phyloP scores from a whole-genome alignment of 2,888 invertebrate genomes.

The Griposia aprilina region DNA sequence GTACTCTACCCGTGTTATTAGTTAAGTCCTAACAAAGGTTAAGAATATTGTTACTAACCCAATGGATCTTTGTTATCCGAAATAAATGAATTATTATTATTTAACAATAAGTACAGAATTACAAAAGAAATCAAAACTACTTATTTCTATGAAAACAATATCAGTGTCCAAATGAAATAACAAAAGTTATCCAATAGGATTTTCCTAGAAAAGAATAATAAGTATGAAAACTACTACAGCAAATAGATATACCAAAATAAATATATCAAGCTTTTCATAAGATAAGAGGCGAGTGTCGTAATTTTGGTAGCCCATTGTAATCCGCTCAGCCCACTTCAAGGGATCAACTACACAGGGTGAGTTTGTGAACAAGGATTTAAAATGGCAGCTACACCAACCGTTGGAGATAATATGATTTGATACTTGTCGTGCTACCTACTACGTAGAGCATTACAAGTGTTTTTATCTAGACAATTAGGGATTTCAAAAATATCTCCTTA shows the following conservation, averaged over 20 bases:
- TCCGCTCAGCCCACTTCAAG: conserved; percentile 44
- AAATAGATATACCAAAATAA: not conserved
- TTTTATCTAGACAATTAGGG: too few species aligned
- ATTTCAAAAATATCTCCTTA: too few species aligned
- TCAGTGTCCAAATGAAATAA: not conserved
- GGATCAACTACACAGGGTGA: conserved; percentile 29
- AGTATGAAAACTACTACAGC: not conserved
- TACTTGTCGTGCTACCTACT: too few species aligned
- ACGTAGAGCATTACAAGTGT: too few species aligned
- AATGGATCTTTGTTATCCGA: too few species aligned
- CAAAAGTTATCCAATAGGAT: conserved; percentile 12
- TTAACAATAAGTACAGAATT: not conserved
- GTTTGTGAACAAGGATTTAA: not conserved
- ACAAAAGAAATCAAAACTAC: not conserved
- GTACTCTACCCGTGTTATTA: too few species aligned
- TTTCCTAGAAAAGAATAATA: not conserved
- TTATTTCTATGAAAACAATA: not conserved
- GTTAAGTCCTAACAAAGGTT: too few species aligned
- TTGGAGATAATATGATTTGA: too few species aligned
- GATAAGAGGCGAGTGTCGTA: too few species aligned
- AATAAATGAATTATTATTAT: too few species aligned
- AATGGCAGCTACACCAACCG: too few species aligned
- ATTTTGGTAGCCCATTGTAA: conserved; percentile 43
- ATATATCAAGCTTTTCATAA: conserved; percentile 26
- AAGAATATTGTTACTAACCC: too few species aligned